Base-by-base conservation (phyloP, 1,140 invertebrate species). In the Ephestia elutella region DNA sequence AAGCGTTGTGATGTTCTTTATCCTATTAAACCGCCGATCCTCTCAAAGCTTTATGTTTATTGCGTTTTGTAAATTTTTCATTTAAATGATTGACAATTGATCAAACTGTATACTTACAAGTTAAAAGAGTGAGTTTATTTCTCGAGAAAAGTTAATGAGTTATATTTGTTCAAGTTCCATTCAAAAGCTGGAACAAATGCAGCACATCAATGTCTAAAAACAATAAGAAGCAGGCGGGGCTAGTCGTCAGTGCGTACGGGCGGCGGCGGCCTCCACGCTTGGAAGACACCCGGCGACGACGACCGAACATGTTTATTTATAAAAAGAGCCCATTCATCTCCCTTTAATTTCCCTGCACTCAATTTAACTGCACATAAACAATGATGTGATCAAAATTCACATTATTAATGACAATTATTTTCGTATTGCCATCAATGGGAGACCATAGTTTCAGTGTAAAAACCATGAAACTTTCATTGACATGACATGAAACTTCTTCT, bases 261-360 rank as follows among this genome's bases (percentile, higher is more conserved):
- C 66, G 32, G 49, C 59, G 68, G 61, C 71, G 65, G 66, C 69
- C 64, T 59, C 50, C 56, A 71, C 68, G 59, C 54, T 18, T 28
- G 62, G 49, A 56, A 35, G 51, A 48, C 50, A 59, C 60, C 54
- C 64, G 69, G 59, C 66, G 57, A 53, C 21, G 21, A 25, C 21
- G 2, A n/a, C 65, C 18, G 19, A 53, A 25, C 49, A 50, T 67
- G 65, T 69, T 72, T 77, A 75, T 77, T 75, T 77, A 73, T 71
- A 76, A 73, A 68, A 71, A 75, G 38, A 66, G 65, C 62, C 68
- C 75, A 80, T 80, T 76, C 75, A 77, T 77, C 64, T 73, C 69
- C 68, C 63, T 71, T 70, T 68, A 60, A 67, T 72, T 75, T 75
- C 65, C 25, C 62, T 63, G 63, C 63, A 55, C 58, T 60, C 51